phyloP scores from a whole-genome alignment of 2,113 vertebrate genomes.

The Aptenodytes forsteri region DNA sequence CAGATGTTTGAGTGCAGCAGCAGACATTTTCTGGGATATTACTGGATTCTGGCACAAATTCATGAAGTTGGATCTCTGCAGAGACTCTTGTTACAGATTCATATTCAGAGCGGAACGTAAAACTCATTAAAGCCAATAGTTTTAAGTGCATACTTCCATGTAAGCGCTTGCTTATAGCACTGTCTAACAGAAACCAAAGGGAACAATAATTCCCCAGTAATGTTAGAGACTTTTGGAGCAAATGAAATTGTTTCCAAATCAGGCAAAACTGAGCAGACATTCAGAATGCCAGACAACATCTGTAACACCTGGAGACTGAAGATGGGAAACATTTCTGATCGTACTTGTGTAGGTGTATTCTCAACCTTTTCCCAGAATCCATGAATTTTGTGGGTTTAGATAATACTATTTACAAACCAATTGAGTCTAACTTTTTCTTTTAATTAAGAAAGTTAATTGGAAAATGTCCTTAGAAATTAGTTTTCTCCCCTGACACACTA shows the following conservation, averaged over 20 bases:
- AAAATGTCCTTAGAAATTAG: slow-evolving; percentile 27
- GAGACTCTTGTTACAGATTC: neutral
- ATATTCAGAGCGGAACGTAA: neutral
- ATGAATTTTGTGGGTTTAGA: neutral
- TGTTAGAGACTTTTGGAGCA: neutral
- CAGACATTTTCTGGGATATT: neutral
- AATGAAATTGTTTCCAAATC: neutral
- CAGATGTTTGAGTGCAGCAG: neutral
- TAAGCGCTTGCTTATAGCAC: neutral
- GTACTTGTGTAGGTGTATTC: neutral
- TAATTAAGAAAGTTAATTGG: slow-evolving; percentile 31
- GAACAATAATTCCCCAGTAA: neutral
- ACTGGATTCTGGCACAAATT: neutral
- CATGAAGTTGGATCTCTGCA: neutral
- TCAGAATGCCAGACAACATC: neutral
- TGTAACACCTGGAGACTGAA: neutral
- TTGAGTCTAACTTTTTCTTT: neutral
- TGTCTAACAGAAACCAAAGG: neutral
- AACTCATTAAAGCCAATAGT: neutral
- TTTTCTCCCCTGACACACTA: neutral
- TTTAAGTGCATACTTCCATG: neutral
- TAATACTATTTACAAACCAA: neutral
- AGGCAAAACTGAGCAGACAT: neutral
- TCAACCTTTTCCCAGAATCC: neutral
- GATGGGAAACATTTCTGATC: neutral